These are phyloP conservation scores for Branchipolynoe longqiensis DNA, from an alignment of 2,888 invertebrate species.

Conservation along the genomic window DNA sequence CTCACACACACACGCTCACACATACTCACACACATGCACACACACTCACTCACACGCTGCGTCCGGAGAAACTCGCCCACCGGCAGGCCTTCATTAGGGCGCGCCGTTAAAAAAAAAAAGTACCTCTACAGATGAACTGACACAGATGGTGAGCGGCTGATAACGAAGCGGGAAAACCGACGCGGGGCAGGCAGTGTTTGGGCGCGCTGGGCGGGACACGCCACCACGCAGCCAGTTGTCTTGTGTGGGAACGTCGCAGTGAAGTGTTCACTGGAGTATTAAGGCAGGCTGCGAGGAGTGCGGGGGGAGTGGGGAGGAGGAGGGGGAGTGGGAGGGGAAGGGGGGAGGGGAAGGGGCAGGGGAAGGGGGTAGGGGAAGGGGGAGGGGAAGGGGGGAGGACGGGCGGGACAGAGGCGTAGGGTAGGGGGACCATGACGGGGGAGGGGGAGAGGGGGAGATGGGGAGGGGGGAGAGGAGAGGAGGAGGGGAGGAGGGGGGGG, in stretches of 20 bases:
- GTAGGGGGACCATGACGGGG: background rate
- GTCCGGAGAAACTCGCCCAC: no score
- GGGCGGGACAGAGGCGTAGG: background rate
- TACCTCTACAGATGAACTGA: constrained; percentile 43
- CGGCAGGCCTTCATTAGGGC: no score
- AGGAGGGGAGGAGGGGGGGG: background rate
- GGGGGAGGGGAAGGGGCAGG: background rate
- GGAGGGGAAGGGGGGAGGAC: background rate
- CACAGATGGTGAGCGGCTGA: constrained; percentile 18
- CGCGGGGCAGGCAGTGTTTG: background rate
- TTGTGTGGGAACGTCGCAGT: no score
- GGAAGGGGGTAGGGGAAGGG: background rate
- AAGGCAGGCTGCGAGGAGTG: no score
- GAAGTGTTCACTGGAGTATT: no score
- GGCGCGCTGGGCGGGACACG: background rate
- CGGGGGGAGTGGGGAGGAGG: no score
- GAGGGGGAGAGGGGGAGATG: background rate
- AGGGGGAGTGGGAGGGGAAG: no score
- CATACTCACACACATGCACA: no score
- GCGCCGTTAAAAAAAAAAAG: background rate
- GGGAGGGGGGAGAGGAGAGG: background rate
- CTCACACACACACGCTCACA: no score
- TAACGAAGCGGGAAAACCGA: background rate
- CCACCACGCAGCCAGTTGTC: no score
- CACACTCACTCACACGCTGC: no score